Percentiles rank a stretch among this genome's conserved stretches.
Evolutionary conservation across 2,888 invertebrate species (phyloP).

Genomic region (Sinelater perroti): DNA sequence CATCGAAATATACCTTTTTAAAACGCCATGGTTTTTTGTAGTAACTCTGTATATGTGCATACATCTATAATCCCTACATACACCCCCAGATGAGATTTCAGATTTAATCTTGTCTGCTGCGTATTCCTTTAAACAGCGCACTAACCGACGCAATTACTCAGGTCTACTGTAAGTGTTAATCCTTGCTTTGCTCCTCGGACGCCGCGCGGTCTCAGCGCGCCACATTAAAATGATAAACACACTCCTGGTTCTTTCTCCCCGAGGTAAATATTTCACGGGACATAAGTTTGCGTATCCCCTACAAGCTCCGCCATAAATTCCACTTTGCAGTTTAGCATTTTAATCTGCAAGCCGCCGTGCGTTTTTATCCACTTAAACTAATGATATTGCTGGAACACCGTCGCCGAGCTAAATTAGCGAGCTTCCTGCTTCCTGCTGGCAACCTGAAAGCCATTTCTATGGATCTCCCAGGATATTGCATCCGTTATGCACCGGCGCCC

Average conservation of each 20-base stretch:
- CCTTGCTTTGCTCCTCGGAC: neutral
- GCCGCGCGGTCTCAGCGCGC: neutral
- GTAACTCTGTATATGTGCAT: too few relatives aligned
- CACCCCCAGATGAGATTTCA: too few relatives aligned
- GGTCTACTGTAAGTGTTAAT: conserved; percentile 5
- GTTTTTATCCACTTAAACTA: conserved; percentile 13
- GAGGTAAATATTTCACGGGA: neutral
- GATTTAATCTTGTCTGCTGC: too few relatives aligned
- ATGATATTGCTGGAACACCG: conserved; percentile 11
- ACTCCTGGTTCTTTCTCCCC: neutral
- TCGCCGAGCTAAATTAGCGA: conserved; percentile 7
- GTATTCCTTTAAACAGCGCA: neutral
- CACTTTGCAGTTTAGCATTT: neutral
- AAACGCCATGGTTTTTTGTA: too few relatives aligned
- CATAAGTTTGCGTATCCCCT: neutral
- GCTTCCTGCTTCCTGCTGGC: conserved; percentile 6
- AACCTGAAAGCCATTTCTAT: conserved; percentile 15
- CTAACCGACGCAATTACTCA: neutral
- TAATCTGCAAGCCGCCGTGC: neutral
- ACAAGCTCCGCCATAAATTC: conserved; percentile 1
- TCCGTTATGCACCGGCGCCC: conserved; percentile 16
- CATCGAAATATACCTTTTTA: too few relatives aligned
- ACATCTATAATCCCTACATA: too few relatives aligned
- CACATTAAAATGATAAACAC: conserved; percentile 10
- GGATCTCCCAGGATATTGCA: conserved; percentile 9